Base-by-base conservation (phyloP, 2,888 invertebrate genomes). In the Cataglyphis altisquamis region DNA sequence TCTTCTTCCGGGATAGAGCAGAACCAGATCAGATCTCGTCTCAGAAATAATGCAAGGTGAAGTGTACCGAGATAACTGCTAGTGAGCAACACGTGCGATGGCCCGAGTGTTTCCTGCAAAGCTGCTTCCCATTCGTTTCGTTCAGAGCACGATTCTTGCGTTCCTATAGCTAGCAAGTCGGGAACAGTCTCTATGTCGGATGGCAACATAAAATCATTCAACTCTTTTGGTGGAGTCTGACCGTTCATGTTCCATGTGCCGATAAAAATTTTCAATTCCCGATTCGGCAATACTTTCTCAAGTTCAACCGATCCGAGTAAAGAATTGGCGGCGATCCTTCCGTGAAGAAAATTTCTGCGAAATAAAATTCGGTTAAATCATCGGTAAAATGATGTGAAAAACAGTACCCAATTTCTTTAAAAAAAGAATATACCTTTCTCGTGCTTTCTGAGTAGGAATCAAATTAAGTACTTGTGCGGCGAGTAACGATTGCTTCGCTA, bases 171-270 rank as follows among this genome's bases (percentile, higher is more conserved):
- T 93, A 99, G 97, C 91, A 99, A 97, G 93, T 99, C 99, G 32
- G 98, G 98, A 41, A 99, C 97, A 95, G 98, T 97, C 90, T 98
- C 97, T 88, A 98, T 96, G 92, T 97, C 97, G 70, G 97, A 96
- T 1, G 99, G 98, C 86, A 99, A 96, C 92, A 99, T 97, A 93
- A 99, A 98, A 94, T 99, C 98, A 91, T 98, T 98, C 91, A 99
- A 95, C 94, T 98, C 97, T 86, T 97, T 97, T 66, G 97, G 97
- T 64, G 97, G 97, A 89, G 96, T 96, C 93, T 98, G 98, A 48
- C 98, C 98, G 95, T 98, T 98, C 98, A 99, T 99, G 94, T 99
- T 99, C 99, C 99, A 99, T 36, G 98, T 98, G 8, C 98, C 98
- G 81, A 98, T 97, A 96, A 98, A 98, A 91, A 99, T 97, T 88